Base-by-base conservation (phyloP, 2,113 vertebrate genomes). In the Paedocypris sp. region DNA sequence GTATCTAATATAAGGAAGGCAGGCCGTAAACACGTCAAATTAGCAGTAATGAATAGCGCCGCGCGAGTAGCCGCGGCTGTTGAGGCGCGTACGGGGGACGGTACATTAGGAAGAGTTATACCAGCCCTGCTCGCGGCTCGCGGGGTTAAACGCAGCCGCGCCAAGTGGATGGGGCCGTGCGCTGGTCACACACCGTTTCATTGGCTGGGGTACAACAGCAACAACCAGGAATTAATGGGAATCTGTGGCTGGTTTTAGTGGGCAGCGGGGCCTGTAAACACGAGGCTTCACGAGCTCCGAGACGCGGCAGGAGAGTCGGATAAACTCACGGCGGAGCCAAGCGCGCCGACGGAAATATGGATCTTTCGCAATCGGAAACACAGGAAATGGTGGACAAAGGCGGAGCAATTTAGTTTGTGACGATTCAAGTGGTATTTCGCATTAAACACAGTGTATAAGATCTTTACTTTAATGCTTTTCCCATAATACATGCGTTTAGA, bases 171-270 rank as follows among this genome's bases (percentile, higher is more conserved):
- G 73, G 73, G 75, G 80, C 71, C 78, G 70, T 1, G 20, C 65
- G 70, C 68, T 72, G 77, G 60, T 78, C 81, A 81, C 82, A 84
- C 66, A 83, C 80, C 73, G 80, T 75, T 84, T 86, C 80, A 76
- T 76, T 83, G 85, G 83, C 79, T 62, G 67, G 67, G 73, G 78
- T 79, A 79, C 80, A 83, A 71, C 22, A 65, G 69, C 72, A 66
- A 72, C 51, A 68, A 62, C 59, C 67, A 48, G 70, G 77, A 74
- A 74, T 85, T 81, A 80, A 76, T 82, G 77, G 72, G 67, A 81
- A 79, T 82, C 79, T 82, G 80, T 78, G 79, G 77, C 81, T 81
- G 79, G 81, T 85, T 86, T 83, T 79, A 75, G 78, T 69, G 74
- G 75, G 77, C 77, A 76, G 73, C 80, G 66, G 72, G 73, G 79